Base-by-base conservation (phyloP, 1,140 invertebrate genomes). In the Neotoxoptera formosana region DNA sequence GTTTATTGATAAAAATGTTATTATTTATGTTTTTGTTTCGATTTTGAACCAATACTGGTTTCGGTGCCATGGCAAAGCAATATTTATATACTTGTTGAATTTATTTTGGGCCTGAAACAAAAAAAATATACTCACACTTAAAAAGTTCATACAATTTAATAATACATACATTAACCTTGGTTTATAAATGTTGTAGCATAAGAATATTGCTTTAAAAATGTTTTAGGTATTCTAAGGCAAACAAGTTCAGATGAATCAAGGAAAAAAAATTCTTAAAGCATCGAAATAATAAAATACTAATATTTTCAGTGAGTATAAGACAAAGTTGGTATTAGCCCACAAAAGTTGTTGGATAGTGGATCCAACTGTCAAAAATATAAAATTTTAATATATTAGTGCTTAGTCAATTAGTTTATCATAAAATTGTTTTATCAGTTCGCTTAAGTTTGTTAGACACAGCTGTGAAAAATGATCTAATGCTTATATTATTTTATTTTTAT, bases 61-160 rank as follows among this genome's bases (percentile, higher is more conserved):
- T 93, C 7, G 91, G 91, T 17, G 81, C 81, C 91, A 93, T 93
- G 9, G 30, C 8, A 36, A 53, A 30, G 25, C 14, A 90, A 25
- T 36, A 56, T 36, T 23, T 11, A 53, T 11, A 23, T 34, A 41
- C 48, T 56, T 89, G 36, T 89, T 11, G 25, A 56, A 60, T 56
- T 90, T 56, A 23, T 25, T 56, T 90, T 41, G 9, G 0, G 7
- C 45, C 88, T 90, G 45, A 41, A 90, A 90, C 17, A 56, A 60
- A 41, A 88, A 48, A 88, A 30, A 87, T 4, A 67, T 67, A 67
- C 30, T 67, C 0, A 60, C 9, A 67, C 11, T 67, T n/a, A 67
- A n/a, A 67, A n/a, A 67, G 11, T 67, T 60, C 25, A 25, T 2
- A 30, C 7, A 21, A 25, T 30, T 30, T n/a, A 30, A 14, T 67